A percentile compares a stretch with the other conserved stretches of the same genome.
Conservation (phyloP, 2,888 invertebrate genomes). For the Spatulosminthurus flaviceps region DNA sequence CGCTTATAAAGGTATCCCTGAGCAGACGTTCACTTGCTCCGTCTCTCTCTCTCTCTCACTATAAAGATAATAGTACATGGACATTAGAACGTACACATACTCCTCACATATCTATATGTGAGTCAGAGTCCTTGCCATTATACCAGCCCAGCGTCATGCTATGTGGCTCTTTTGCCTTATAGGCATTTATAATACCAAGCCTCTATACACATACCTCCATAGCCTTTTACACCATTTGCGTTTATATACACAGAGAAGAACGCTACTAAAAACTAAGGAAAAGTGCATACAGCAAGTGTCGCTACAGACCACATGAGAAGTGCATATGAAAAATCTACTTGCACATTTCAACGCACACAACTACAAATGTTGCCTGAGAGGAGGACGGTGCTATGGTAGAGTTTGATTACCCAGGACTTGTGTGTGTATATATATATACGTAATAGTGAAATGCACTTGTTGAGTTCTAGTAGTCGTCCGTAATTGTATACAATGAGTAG, state of each 20-base stretch:
- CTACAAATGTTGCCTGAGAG: background rate
- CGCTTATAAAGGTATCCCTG: too few species aligned
- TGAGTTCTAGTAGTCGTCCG: slow-evolving; percentile 7
- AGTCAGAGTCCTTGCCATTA: slow-evolving; percentile 15
- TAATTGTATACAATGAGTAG: slow-evolving; percentile 18
- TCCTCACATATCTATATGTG: background rate
- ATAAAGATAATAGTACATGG: background rate
- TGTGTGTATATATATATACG: background rate
- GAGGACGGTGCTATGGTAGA: background rate
- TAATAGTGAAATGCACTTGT: slow-evolving; percentile 3
- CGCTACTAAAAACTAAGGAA: too few species aligned
- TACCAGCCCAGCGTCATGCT: too few species aligned
- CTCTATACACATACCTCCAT: too few species aligned
- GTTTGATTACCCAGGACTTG: background rate
- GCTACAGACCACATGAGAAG: too few species aligned
- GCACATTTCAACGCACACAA: background rate
- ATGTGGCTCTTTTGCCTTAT: too few species aligned
- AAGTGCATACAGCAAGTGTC: too few species aligned
- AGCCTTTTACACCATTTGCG: too few species aligned
- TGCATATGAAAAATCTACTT: too few species aligned
- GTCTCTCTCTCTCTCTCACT: slow-evolving; percentile 22
- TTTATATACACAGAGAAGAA: too few species aligned
- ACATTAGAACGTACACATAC: background rate
- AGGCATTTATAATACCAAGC: too few species aligned
- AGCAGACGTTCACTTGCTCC: background rate